Conservation (phyloP, 2,113 vertebrate species). For the Dromiciops gliroides region DNA sequence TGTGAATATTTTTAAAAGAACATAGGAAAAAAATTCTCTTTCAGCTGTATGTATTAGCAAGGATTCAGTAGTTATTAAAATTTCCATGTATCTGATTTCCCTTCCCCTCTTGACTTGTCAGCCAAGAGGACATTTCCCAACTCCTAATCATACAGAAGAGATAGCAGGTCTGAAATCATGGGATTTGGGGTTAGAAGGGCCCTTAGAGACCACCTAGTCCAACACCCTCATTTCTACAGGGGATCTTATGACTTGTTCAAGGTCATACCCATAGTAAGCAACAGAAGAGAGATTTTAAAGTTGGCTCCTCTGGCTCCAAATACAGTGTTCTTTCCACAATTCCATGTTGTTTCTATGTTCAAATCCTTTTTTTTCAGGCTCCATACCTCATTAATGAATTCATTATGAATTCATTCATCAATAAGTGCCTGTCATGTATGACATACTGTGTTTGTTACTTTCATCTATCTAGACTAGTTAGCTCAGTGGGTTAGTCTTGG, state of each 20-base stretch:
- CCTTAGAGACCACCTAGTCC: not conserved
- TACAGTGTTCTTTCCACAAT: not conserved
- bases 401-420: not conserved
- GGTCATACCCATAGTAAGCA: not conserved
- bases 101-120: not conserved
- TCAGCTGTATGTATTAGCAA: not conserved
- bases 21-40: not conserved
- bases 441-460: not conserved
- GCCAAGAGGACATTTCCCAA: slow-evolving; percentile 23
- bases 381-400: not conserved
- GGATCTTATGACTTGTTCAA: not conserved
- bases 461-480: not conserved
- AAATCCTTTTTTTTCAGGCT: not conserved
- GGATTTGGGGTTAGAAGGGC: not conserved
- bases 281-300: not conserved
- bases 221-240: not conserved
- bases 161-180: not conserved
- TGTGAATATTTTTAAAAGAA: slow-evolving; percentile 9
- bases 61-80: not conserved
- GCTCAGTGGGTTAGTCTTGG: too few species aligned
- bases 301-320: not conserved
- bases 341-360: not conserved
- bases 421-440: not conserved
- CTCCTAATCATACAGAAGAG: not conserved
- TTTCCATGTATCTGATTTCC: not conserved